phyloP scores from a whole-genome alignment of 2,113 vertebrate genomes.

The Ophiodon elongatus region DNA sequence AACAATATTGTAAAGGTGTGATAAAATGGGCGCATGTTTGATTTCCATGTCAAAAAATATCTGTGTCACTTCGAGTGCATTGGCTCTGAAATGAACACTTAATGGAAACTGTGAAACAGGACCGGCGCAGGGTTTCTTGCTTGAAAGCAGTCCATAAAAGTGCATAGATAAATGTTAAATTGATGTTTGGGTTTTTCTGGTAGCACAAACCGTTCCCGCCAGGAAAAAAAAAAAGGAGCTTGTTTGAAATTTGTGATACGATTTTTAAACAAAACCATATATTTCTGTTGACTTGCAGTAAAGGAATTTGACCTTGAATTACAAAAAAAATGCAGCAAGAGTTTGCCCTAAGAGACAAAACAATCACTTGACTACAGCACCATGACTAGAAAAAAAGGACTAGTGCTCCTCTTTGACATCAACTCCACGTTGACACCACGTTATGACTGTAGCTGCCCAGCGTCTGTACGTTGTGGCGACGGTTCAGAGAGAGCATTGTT shows the following conservation, averaged over 20 bases:
- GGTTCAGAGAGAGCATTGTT: neutral
- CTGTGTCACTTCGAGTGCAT: neutral
- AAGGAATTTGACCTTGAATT: neutral
- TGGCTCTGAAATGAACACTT: neutral
- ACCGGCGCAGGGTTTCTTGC: neutral
- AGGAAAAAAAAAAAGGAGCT: neutral
- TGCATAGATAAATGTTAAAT: constrained; percentile 7
- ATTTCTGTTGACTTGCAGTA: neutral
- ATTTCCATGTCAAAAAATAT: neutral
- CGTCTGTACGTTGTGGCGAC: neutral
- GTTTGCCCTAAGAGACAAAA: neutral
- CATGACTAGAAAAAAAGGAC: neutral
- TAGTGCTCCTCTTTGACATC: too few species aligned
- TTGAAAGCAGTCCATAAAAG: constrained; percentile 2
- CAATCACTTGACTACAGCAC: neutral
- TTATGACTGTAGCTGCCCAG: neutral
- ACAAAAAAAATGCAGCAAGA: neutral
- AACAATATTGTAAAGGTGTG: neutral
- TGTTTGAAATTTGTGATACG: neutral
- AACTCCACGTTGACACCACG: too few species aligned
- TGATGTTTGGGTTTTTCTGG: neutral
- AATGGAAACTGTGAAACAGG: too few species aligned
- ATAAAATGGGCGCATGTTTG: neutral
- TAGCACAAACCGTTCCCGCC: neutral
- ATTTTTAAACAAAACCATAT: neutral